A percentile compares a stretch with the other conserved stretches of the same genome.
Conservation (phyloP, 2,888 invertebrate species). For the Dryadula phaetusa region DNA sequence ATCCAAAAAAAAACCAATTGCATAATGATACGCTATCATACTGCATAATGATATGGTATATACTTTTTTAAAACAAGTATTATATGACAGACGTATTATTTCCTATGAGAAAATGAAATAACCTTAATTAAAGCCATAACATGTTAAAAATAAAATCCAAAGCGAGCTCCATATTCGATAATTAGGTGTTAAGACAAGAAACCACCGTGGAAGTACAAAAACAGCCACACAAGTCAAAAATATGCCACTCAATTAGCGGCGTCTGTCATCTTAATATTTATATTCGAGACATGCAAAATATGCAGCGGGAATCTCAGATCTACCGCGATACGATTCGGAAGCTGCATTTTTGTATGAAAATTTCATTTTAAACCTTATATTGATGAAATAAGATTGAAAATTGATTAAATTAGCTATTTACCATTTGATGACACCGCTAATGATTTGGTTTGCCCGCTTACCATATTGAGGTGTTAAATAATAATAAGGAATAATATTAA, state of each 20-base stretch:
- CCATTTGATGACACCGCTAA: slow-evolving; percentile 44
- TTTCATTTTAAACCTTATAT: not conserved
- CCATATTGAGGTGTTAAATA: slow-evolving; percentile 47
- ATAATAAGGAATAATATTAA: no score
- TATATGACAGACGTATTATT: no score
- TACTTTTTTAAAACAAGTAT: no score
- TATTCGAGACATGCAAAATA: slow-evolving; percentile 47
- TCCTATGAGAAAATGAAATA: not conserved
- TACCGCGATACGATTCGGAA: slow-evolving; percentile 14
- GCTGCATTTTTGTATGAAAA: not conserved
- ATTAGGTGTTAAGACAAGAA: slow-evolving; percentile 24
- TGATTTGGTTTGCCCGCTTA: slow-evolving; percentile 50
- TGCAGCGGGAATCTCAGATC: slow-evolving; percentile 34
- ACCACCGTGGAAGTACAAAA: slow-evolving; percentile 12
- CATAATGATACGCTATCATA: no score
- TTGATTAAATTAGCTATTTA: not conserved
- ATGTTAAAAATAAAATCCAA: not conserved
- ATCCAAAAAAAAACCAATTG: no score
- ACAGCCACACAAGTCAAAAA: slow-evolving; percentile 24
- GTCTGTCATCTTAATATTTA: slow-evolving; percentile 48
- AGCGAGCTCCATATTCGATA: slow-evolving; percentile 4
- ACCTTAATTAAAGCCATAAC: slow-evolving; percentile 3
- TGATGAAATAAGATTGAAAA: not conserved
- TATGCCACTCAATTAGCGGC: slow-evolving; percentile 39
- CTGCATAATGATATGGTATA: no score